Percentiles rank a stretch among this genome's conserved stretches.
These are phyloP conservation scores for Pithys albifrons DNA, from an alignment of 2,113 vertebrate genomes.

Conservation along the genomic window DNA sequence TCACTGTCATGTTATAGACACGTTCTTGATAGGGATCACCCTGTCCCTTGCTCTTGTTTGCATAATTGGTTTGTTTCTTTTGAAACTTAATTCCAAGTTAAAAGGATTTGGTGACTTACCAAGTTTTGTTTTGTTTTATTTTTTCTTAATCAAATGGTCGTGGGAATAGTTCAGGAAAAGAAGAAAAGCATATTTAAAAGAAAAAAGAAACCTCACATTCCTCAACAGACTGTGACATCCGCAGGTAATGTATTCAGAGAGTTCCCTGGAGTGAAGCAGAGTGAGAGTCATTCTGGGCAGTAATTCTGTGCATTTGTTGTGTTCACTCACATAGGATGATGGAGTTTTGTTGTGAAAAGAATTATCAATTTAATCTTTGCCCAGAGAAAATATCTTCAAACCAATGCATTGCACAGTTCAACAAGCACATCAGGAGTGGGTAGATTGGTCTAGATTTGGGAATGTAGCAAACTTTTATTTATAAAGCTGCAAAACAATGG, in stretches of 20 bases:
- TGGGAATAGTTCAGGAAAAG: background rate
- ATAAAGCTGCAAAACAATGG: too few species aligned
- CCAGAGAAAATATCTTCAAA: too few species aligned
- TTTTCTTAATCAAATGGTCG: background rate
- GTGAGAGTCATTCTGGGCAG: background rate
- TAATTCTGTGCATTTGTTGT: background rate
- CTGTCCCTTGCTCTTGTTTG: background rate
- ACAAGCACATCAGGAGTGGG: too few species aligned
- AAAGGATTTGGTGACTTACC: background rate
- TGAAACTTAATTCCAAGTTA: background rate
- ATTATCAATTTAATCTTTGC: too few species aligned
- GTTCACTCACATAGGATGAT: background rate
- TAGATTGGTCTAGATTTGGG: too few species aligned
- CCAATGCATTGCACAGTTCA: too few species aligned
- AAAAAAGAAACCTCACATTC: background rate
- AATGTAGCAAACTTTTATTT: too few species aligned
- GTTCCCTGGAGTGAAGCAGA: background rate
- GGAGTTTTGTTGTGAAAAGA: background rate
- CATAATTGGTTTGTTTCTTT: background rate
- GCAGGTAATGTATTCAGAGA: background rate
- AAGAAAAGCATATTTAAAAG: background rate
- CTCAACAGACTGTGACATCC: background rate
- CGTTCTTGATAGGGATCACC: background rate
- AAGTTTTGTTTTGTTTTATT: background rate
- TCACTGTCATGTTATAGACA: background rate